Percentiles rank a stretch among this genome's conserved stretches.
Conservation (phyloP, 2,113 vertebrate genomes). For the Halichoeres trimaculatus region DNA sequence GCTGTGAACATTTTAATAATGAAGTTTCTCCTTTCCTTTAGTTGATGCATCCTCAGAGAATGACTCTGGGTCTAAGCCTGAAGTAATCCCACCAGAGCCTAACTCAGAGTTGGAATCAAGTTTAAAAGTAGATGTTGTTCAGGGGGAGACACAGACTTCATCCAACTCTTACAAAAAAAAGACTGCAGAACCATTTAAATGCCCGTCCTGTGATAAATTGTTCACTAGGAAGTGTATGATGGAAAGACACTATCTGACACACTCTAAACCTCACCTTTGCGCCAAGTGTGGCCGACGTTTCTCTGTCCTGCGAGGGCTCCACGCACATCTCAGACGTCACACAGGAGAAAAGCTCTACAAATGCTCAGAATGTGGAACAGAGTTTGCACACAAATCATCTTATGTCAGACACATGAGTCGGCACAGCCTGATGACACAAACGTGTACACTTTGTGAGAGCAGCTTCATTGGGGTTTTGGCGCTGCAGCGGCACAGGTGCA, state of each 20-base stretch:
- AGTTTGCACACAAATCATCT: slow-evolving; percentile 63
- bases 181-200: slow-evolving; percentile 24
- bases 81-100: background rate
- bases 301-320: slow-evolving; percentile 30
- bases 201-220: slow-evolving; percentile 63
- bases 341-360: slow-evolving; percentile 61
- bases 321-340: slow-evolving; percentile 55
- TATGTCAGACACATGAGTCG: slow-evolving; percentile 61
- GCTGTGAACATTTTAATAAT: background rate
- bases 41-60: slow-evolving; percentile 11
- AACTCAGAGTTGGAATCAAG: background rate
- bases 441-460: slow-evolving; percentile 55
- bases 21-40: background rate
- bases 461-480: slow-evolving; percentile 42
- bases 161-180: background rate
- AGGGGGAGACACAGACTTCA: background rate
- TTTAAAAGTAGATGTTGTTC: background rate
- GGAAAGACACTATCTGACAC: slow-evolving; percentile 61
- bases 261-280: slow-evolving; percentile 68
- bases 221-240: slow-evolving; percentile 65
- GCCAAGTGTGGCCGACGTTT: slow-evolving; percentile 68
- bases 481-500: slow-evolving; percentile 65
- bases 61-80: slow-evolving; percentile 1
- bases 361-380: slow-evolving; percentile 60
- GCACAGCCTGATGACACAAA: slow-evolving; percentile 34